phyloP scores from a whole-genome alignment of 2,113 vertebrate genomes.

The Stigmatopora nigra region DNA sequence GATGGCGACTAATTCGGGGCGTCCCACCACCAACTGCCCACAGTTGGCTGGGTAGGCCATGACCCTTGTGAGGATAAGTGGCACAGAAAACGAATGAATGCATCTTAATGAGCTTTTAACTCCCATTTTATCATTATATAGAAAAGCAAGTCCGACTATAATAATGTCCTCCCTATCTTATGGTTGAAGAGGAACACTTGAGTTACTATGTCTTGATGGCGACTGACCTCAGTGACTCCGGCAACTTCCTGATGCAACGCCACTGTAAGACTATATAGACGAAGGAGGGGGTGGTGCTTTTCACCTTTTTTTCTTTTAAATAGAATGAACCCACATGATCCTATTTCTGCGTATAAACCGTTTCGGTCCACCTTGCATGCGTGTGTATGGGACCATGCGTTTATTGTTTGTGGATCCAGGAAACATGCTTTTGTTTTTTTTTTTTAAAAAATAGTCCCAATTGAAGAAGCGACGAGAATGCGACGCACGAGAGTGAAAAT shows the following conservation, averaged over 20 bases:
- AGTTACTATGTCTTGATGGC: slow-evolving; percentile 37
- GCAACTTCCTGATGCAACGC: slow-evolving; percentile 70
- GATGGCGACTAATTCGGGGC: no score
- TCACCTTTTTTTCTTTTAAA: slow-evolving; percentile 50
- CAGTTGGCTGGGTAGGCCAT: no score
- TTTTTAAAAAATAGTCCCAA: background rate
- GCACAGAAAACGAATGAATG: background rate
- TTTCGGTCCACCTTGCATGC: slow-evolving; percentile 28
- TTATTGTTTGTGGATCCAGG: background rate
- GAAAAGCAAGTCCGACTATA: background rate
- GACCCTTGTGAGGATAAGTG: no score
- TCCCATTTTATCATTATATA: background rate
- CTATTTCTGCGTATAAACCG: slow-evolving; percentile 61
- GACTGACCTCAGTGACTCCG: slow-evolving; percentile 54
- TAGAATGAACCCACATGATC: slow-evolving; percentile 62
- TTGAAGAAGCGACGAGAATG: background rate
- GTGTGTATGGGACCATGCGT: background rate
- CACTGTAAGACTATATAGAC: slow-evolving; percentile 57
- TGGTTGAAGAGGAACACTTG: slow-evolving; percentile 9
- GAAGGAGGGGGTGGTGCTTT: slow-evolving; percentile 38
- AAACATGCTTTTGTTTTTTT: background rate
- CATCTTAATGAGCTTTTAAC: background rate
- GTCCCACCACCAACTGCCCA: no score
- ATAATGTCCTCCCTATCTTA: background rate
- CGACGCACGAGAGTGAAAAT: background rate